A percentile compares a stretch with the other conserved stretches of the same genome.
phyloP scores from a whole-genome alignment of 2,113 vertebrate species.

The Bubo bubo region DNA sequence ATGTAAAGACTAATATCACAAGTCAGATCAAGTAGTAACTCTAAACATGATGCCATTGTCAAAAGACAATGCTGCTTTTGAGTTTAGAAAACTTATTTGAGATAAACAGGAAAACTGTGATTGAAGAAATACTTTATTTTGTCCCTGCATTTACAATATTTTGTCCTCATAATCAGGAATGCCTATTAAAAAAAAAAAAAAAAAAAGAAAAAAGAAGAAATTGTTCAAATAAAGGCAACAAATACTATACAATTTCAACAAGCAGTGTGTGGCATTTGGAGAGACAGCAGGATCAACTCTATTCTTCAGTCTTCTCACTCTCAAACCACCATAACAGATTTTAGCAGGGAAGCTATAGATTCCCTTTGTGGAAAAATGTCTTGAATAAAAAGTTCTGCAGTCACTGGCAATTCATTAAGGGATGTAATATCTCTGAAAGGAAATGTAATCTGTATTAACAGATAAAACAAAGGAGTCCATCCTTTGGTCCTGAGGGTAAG shows the following conservation, averaged over 20 bases:
- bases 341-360: not conserved
- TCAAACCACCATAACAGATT: rapidly evolving
- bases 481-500: not conserved
- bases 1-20: not conserved
- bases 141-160: not conserved
- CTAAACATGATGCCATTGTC: not conserved
- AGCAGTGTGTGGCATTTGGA: not conserved
- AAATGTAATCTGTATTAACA: not conserved
- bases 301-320: not conserved
- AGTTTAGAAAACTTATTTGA: not conserved
- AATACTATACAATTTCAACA: rapidly evolving
- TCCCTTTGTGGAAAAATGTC: not conserved
- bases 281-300: not conserved
- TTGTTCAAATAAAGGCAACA: not conserved
- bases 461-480: not conserved
- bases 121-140: not conserved
- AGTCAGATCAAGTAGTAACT: not conserved
- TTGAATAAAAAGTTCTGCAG: not conserved
- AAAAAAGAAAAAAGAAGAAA: not conserved
- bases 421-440: not conserved
- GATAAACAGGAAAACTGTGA: rapidly evolving
- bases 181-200: not conserved
- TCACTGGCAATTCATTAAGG: not conserved
- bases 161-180: not conserved
- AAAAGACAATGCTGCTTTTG: not conserved